Conservation (phyloP, 1,140 invertebrate genomes). For the Scaptomyza graminum region DNA sequence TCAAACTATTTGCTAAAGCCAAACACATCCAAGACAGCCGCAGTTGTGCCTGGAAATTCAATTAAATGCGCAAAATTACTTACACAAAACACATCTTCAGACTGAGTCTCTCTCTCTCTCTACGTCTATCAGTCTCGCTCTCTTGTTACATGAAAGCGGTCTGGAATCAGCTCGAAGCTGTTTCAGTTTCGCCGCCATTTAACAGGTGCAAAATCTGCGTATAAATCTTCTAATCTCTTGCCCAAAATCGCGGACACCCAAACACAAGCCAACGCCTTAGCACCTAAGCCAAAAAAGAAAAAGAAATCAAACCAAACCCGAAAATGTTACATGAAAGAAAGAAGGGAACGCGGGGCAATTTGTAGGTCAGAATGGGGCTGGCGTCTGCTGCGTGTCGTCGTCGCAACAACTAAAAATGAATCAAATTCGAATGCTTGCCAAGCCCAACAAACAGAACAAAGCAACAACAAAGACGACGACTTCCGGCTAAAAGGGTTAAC, state of each 20-base stretch:
- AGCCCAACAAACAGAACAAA: conserved; percentile 42
- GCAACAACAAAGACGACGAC: conserved; percentile 43
- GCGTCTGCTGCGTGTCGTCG: conserved; percentile 35
- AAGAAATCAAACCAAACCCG: background rate
- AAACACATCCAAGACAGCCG: background rate
- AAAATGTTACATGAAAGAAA: background rate
- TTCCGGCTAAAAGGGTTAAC: conserved; percentile 78
- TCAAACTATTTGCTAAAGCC: too few relatives aligned
- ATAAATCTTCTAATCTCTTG: conserved; percentile 75
- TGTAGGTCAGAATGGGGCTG: conserved; percentile 7
- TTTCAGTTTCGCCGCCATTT: conserved; percentile 44
- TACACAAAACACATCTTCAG: conserved; percentile 21
- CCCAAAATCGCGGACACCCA: conserved; percentile 46
- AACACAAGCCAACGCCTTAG: conserved; percentile 55
- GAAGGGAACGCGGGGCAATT: conserved; percentile 3
- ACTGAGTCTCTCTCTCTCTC: background rate
- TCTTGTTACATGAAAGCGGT: background rate
- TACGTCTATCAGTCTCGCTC: too few relatives aligned
- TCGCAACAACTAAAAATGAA: conserved; percentile 65
- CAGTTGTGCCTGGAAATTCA: conserved; percentile 32
- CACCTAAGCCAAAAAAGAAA: conserved; percentile 52
- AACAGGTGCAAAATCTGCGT: conserved; percentile 71
- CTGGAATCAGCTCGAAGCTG: background rate
- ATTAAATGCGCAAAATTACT: conserved; percentile 42
- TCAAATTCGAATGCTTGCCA: conserved; percentile 63